A percentile compares a stretch with the other conserved stretches of the same genome.
phyloP scores from a whole-genome alignment of 2,888 invertebrate species.

The Scaptomyza caliginosa region DNA sequence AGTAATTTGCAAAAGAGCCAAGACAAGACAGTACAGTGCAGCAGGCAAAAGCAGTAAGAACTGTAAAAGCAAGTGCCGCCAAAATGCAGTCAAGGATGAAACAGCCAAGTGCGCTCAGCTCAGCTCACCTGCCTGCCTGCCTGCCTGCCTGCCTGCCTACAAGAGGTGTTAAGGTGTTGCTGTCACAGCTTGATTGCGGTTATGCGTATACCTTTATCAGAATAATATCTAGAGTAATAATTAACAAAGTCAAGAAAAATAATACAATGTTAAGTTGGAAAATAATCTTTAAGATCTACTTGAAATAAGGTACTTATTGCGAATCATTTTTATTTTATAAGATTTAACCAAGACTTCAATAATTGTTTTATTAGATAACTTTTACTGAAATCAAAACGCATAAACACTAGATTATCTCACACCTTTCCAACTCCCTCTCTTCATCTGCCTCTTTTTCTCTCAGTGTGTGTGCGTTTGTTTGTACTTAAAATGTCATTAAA shows the following conservation, averaged over 20 bases:
- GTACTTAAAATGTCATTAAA: conserved; percentile 77
- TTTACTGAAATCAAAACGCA: conserved; percentile 22
- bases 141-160: conserved; percentile 33
- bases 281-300: no score
- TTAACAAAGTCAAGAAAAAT: not conserved
- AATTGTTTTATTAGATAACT: conserved; percentile 4
- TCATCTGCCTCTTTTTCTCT: not conserved
- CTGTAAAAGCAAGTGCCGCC: conserved; percentile 74
- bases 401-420: conserved; percentile 33
- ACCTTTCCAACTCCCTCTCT: no score
- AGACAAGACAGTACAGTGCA: conserved; percentile 30
- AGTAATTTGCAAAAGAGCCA: conserved; percentile 79
- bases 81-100: conserved; percentile 76
- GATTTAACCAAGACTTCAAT: no score
- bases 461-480: conserved; percentile 28
- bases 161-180: conserved; percentile 70
- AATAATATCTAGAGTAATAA: not conserved
- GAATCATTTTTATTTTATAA: no score
- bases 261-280: not conserved
- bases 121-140: not conserved
- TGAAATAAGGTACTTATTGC: no score
- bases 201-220: conserved; percentile 43
- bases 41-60: conserved; percentile 15
- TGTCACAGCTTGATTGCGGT: conserved; percentile 49
- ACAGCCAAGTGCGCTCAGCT: conserved; percentile 30